A percentile compares a stretch with the other conserved stretches of the same genome.
Conservation (phyloP, 2,113 vertebrate species). For the Tenebrosternarchus preto region DNA sequence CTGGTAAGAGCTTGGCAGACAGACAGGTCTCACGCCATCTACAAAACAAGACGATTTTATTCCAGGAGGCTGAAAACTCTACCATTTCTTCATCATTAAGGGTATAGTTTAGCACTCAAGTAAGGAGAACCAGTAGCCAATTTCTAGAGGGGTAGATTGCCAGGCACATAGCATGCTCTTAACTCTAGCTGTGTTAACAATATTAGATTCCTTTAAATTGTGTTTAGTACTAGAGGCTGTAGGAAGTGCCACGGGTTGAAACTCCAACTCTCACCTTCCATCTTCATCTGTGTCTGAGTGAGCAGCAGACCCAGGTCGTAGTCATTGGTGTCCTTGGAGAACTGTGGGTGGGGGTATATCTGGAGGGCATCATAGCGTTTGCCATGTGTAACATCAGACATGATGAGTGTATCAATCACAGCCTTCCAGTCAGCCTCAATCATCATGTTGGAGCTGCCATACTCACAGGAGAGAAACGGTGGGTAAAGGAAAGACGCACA, state of each 20-base stretch:
- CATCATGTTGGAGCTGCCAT: conserved; percentile 64
- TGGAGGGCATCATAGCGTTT: conserved; percentile 62
- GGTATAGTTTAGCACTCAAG: too few relatives aligned
- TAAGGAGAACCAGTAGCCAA: too few relatives aligned
- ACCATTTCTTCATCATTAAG: too few relatives aligned
- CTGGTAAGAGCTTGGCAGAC: conserved; percentile 68
- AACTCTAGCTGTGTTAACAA: too few relatives aligned
- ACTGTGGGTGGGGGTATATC: conserved; percentile 69
- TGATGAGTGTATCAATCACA: conserved; percentile 62
- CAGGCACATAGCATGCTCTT: too few relatives aligned
- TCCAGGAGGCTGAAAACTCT: too few relatives aligned
- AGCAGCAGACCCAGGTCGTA: conserved; percentile 76
- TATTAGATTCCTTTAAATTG: background rate
- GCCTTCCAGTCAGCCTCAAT: conserved; percentile 68
- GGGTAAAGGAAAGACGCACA: too few relatives aligned
- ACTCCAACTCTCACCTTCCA: conserved; percentile 58
- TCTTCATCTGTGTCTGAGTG: conserved; percentile 66
- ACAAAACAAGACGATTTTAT: background rate
- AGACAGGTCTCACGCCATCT: conserved; percentile 72
- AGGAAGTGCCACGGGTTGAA: background rate
- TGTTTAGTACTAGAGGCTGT: background rate
- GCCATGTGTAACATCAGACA: conserved; percentile 58
- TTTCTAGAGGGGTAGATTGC: too few relatives aligned
- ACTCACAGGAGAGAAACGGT: background rate
- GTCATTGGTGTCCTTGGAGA: conserved; percentile 66